Conservation (phyloP, 2,888 invertebrate genomes). For the Troides aeacus region DNA sequence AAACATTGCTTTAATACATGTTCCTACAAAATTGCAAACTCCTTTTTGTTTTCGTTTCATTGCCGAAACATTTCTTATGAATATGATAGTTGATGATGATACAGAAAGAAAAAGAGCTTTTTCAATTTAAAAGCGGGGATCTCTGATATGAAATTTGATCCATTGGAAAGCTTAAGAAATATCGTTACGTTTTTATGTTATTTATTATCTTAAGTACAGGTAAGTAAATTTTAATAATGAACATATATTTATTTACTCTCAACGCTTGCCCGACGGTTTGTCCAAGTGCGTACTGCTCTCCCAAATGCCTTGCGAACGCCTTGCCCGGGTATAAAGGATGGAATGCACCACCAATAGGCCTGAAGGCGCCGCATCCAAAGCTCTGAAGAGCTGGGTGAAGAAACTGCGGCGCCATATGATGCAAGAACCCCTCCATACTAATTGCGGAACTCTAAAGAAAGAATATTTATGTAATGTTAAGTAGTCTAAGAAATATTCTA, state of each 20-base stretch:
- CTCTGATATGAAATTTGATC: no score
- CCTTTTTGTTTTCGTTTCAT: no score
- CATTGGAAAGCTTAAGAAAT: no score
- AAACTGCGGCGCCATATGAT: constrained; percentile 78
- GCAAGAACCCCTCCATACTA: constrained; percentile 75
- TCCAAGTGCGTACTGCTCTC: constrained; percentile 74
- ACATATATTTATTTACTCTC: constrained; percentile 49
- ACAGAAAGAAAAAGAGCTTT: no score
- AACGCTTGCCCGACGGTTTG: constrained; percentile 75
- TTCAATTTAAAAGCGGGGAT: no score
- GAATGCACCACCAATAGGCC: constrained; percentile 75
- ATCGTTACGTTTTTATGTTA: no score
- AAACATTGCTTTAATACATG: no score
- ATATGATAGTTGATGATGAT: no score
- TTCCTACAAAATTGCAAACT: no score
- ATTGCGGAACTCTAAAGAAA: constrained; percentile 39
- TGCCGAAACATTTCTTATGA: no score
- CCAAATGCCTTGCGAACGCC: constrained; percentile 73
- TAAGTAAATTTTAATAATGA: neutral
- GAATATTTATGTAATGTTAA: neutral
- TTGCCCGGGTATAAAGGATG: constrained; percentile 76
- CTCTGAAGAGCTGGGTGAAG: constrained; percentile 76
- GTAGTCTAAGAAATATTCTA: no score
- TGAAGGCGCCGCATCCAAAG: constrained; percentile 76
- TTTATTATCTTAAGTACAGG: neutral